Conservation (phyloP, 2,113 vertebrate genomes). For the Dromiciops gliroides region DNA sequence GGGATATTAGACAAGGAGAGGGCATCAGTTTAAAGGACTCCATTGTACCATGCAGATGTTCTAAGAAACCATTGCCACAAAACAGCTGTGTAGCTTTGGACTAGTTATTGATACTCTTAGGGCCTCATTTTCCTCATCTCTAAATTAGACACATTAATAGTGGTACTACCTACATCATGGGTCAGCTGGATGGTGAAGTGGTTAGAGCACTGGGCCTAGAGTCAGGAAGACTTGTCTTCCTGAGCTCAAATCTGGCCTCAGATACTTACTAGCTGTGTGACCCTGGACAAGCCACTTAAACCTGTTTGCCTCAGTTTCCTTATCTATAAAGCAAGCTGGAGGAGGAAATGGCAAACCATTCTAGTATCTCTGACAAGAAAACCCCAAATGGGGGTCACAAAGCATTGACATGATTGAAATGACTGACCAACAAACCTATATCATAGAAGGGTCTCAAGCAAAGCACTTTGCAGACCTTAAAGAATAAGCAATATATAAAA, state of each 20-base stretch:
- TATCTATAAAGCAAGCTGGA: not conserved
- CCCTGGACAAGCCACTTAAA: not conserved
- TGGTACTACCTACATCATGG: not conserved
- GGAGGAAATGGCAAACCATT: not conserved
- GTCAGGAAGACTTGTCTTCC: not conserved
- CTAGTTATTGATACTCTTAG: not conserved
- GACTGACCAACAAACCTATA: not conserved
- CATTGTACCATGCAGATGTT: not conserved
- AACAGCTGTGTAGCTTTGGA: not conserved
- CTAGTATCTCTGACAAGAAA: not conserved
- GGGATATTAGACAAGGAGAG: not conserved
- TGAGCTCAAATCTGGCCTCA: not conserved
- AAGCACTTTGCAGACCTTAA: not conserved
- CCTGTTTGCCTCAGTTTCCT: not conserved
- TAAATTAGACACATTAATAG: not conserved
- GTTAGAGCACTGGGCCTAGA: not conserved
- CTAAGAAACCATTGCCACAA: not conserved
- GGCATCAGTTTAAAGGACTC: not conserved
- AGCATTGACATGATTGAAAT: not conserved
- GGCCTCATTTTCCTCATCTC: not conserved
- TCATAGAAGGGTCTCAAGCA: not conserved
- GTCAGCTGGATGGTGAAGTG: not conserved
- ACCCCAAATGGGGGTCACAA: not conserved
- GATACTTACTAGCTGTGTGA: not conserved
- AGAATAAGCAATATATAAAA: not conserved